phyloP scores from a whole-genome alignment of 1,140 invertebrate genomes.

The Diprion similis region DNA sequence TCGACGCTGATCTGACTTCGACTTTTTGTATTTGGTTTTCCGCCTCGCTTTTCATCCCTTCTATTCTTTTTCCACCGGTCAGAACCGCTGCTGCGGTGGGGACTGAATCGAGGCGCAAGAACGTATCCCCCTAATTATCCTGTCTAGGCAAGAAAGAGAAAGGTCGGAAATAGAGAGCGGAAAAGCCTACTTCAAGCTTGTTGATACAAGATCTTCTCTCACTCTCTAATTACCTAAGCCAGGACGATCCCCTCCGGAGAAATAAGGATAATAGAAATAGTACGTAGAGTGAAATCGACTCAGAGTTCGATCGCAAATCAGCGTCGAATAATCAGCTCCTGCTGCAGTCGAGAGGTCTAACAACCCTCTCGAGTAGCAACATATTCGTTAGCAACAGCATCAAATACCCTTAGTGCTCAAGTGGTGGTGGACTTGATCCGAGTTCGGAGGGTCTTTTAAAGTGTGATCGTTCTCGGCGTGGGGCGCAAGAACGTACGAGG shows the following conservation, averaged over 20 bases:
- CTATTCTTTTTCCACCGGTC: too few relatives aligned
- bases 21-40: conserved; percentile 56
- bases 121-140: conserved; percentile 2
- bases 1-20: conserved; percentile 48
- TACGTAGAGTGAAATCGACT: neutral
- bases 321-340: too few relatives aligned
- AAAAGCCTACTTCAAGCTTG: neutral
- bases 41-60: conserved; percentile 19
- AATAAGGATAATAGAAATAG: neutral
- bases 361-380: conserved; percentile 6
- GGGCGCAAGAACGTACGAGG: neutral
- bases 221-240: neutral
- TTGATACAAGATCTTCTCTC: neutral
- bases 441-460: conserved; percentile 49
- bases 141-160: neutral
- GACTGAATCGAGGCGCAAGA: neutral
- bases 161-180: neutral
- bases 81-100: neutral
- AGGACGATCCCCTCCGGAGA: neutral
- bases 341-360: conserved; percentile 29
- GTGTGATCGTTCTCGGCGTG: conserved; percentile 40
- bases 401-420: neutral
- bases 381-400: too few relatives aligned
- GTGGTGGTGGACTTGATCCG: conserved; percentile 30
- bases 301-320: conserved; percentile 24